Evolutionary conservation across 2,888 invertebrate genomes (phyloP), one percentile per base, ranked within the genome.

Genomic region (Pristionchus arcanus): DNA sequence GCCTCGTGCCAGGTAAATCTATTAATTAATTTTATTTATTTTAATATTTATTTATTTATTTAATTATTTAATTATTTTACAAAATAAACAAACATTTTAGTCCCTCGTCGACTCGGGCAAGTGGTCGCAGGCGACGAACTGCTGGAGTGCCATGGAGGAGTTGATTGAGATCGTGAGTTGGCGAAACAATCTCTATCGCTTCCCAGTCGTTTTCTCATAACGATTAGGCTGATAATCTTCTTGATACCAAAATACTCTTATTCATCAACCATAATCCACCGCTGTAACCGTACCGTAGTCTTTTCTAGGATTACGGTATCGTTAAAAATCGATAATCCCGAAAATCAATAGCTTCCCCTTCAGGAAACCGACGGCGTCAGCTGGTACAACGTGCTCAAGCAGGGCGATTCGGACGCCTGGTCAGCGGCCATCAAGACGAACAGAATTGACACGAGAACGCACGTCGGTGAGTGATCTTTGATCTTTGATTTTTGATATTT

Each of bases 301-400:
- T 21, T 13, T 9, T 59, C 59, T 21, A 59, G 11, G 25, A 25
- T 11, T 63, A 63, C 63, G 5, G n/a, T 63, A 63, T 4, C 9
- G n/a, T 0, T 1, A 1, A 74, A 49, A 49, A 49, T 49, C 28
- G 74, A 74, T 28, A 34, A 19, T 19, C 2, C 34, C 7, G n/a
- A n/a, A n/a, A n/a, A n/a, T n/a, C n/a, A n/a, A n/a, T n/a, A n/a
- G n/a, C 28, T 15, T 53, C 28, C 83, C 42, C 15, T 63, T 55
- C 55, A 94, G 94, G 92, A 92, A 28, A 97, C 97, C 0, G 95
- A 95, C 91, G 96, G 96, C 25, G 97, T 98, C 13, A 97, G 97
- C 95, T 97, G 97, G 95, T 98, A 98, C 95, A 97, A 98, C 95
- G 97, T 98, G 91, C 95, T 97, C 84, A 94, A 95, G 90, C 88